phyloP scores from a whole-genome alignment of 2,888 invertebrate genomes.

The Alloscopus bannaensis region DNA sequence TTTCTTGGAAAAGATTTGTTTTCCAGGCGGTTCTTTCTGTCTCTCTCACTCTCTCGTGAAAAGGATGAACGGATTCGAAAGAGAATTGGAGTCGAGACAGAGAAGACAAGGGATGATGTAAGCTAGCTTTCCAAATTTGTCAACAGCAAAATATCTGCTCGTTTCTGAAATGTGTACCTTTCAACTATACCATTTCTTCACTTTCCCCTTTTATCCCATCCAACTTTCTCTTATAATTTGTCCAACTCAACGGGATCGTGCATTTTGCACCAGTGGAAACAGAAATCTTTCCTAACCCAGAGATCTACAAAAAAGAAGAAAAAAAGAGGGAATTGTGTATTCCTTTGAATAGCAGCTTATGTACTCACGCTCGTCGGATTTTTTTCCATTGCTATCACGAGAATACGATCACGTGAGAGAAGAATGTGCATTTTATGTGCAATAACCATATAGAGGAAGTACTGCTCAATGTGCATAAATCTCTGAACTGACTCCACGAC shows the following conservation, averaged over 20 bases:
- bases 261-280: too few relatives aligned
- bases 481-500: slow-evolving; percentile 23
- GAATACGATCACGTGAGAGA: too few relatives aligned
- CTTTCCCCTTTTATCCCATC: background rate
- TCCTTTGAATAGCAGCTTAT: too few relatives aligned
- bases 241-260: too few relatives aligned
- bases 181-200: background rate
- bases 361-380: too few relatives aligned
- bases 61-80: slow-evolving; percentile 3
- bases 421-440: slow-evolving; percentile 59
- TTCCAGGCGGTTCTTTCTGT: slow-evolving; percentile 5
- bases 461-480: slow-evolving; percentile 39
- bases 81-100: slow-evolving; percentile 25
- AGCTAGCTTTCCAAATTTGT: slow-evolving; percentile 61
- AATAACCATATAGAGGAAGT: slow-evolving; percentile 37
- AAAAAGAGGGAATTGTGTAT: too few relatives aligned
- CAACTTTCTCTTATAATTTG: slow-evolving; percentile 21
- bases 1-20: slow-evolving; percentile 5
- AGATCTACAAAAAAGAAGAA: too few relatives aligned
- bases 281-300: too few relatives aligned
- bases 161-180: background rate
- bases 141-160: slow-evolving; percentile 58
- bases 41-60: too few relatives aligned
- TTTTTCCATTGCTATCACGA: too few relatives aligned
- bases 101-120: slow-evolving; percentile 30